Evolutionary conservation across 2,113 vertebrate genomes (phyloP).

Genomic region (Microtus pennsylvanicus): DNA sequence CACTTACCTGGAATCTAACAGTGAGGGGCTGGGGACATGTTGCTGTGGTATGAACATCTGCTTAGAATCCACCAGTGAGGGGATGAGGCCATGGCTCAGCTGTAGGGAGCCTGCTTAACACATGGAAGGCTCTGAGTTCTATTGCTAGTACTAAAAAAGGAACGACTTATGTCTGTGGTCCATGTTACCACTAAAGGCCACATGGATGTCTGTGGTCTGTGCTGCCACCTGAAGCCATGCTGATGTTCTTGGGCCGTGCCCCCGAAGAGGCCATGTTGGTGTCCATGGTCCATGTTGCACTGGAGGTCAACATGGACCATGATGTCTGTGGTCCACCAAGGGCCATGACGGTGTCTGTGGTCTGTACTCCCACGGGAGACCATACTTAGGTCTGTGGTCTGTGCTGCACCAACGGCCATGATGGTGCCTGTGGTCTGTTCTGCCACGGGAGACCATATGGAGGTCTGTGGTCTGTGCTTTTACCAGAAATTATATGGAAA

Average conservation of each 20-base stretch:
- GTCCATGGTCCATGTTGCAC: not conserved
- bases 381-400: not conserved
- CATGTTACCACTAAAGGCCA: too few species aligned
- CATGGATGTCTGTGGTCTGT: too few species aligned
- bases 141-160: not conserved
- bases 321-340: not conserved
- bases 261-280: not conserved
- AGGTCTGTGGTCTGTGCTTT: not conserved
- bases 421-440: too few species aligned
- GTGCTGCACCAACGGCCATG: not conserved
- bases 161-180: not conserved
- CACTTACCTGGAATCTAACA: not conserved
- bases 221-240: too few species aligned
- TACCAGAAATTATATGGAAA: not conserved
- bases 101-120: not conserved
- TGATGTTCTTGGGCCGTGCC: too few species aligned
- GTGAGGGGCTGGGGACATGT: not conserved
- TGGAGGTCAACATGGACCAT: not conserved
- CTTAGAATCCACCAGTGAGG: not conserved
- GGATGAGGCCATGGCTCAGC: too few species aligned
- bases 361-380: not conserved
- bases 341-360: too few species aligned
- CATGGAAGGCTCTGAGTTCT: not conserved
- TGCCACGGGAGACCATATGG: rapidly evolving
- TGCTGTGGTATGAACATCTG: not conserved